Percentiles rank a stretch among this genome's conserved stretches.
phyloP scores from a whole-genome alignment of 2,113 vertebrate species.

The Neomonachus schauinslandi region DNA sequence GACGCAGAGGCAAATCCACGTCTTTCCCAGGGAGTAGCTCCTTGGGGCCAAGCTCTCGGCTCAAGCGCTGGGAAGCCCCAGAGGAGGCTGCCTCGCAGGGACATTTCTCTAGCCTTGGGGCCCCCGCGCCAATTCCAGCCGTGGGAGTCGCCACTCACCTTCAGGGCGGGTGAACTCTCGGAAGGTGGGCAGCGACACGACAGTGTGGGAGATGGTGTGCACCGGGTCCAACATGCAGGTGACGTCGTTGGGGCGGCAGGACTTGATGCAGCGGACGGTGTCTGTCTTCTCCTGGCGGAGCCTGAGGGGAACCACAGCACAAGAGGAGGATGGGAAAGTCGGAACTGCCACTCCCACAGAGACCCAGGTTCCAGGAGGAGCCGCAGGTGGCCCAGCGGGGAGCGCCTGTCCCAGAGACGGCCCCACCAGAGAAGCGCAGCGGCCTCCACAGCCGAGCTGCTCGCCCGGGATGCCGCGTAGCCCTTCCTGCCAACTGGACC shows the following conservation, averaged over 20 bases:
- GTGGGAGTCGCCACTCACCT: slow-evolving; percentile 85
- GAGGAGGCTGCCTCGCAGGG: neutral
- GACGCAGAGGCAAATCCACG: rapidly evolving
- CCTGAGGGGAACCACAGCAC: slow-evolving; percentile 71
- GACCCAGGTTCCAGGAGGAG: rapidly evolving
- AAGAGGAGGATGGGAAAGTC: neutral
- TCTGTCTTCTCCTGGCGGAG: slow-evolving; percentile 90
- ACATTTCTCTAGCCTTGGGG: rapidly evolving
- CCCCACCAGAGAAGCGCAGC: rapidly evolving
- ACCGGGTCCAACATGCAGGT: slow-evolving; percentile 91
- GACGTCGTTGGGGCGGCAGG: slow-evolving; percentile 91
- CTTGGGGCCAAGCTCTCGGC: neutral
- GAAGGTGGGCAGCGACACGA: slow-evolving; percentile 96
- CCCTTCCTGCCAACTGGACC: neutral
- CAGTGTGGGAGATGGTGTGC: slow-evolving; percentile 95
- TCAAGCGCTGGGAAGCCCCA: neutral
- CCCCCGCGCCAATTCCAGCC: rapidly evolving
- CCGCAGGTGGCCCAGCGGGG: neutral
- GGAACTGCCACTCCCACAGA: rapidly evolving
- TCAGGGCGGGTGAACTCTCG: slow-evolving; percentile 94
- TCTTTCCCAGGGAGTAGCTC: neutral
- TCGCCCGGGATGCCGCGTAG: rapidly evolving
- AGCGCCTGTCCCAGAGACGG: neutral
- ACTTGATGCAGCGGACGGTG: slow-evolving; percentile 94
- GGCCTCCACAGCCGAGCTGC: neutral